A percentile compares a stretch with the other conserved stretches of the same genome.
Conservation (phyloP, 2,797 vertebrate species). For the Poliocrania exsul region DNA sequence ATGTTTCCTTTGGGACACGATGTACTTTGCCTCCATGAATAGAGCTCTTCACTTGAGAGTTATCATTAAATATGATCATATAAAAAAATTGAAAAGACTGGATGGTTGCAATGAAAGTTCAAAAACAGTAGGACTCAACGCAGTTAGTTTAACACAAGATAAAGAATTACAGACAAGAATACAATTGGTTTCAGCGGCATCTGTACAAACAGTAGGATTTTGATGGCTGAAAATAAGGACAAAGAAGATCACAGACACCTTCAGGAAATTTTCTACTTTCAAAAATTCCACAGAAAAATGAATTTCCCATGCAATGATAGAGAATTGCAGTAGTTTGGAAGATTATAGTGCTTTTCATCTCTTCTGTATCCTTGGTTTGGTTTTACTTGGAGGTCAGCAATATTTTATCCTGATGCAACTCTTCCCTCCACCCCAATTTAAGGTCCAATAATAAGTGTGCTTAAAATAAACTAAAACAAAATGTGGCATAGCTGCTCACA, state of each 20-base stretch:
- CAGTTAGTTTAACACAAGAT: not conserved
- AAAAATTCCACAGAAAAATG: not conserved
- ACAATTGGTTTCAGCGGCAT: not conserved
- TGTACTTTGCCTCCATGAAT: not conserved
- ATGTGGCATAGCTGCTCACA: not conserved
- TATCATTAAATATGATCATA: not conserved
- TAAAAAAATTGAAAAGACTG: not conserved
- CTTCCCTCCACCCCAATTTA: fast-evolving
- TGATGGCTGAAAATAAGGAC: not conserved
- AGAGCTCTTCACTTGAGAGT: not conserved
- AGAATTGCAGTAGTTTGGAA: not conserved
- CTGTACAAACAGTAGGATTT: not conserved
- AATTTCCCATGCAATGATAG: not conserved
- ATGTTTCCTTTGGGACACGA: not conserved
- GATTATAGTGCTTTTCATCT: not conserved
- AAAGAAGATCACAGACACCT: not conserved
- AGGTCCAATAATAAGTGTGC: not conserved
- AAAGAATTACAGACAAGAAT: not conserved
- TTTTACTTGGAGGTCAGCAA: not conserved
- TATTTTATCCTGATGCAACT: not conserved
- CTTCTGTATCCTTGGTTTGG: not conserved
- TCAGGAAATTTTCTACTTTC: not conserved
- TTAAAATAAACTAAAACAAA: not conserved
- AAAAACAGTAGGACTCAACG: not conserved
- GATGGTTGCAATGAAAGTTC: not conserved